Base-by-base conservation (phyloP, 2,113 vertebrate genomes). In the Sclerurus mexicanus region DNA sequence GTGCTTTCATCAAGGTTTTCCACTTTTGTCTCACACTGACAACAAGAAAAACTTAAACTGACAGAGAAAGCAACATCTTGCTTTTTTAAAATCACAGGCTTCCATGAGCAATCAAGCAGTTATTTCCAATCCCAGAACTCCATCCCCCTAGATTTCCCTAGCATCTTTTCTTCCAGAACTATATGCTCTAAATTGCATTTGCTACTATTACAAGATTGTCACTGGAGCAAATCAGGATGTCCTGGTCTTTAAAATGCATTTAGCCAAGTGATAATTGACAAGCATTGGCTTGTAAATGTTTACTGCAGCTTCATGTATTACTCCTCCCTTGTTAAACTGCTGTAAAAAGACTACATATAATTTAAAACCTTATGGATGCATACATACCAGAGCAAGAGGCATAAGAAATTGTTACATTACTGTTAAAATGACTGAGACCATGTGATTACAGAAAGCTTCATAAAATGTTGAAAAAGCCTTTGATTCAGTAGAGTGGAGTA, bases 261-360 rank as follows among this genome's bases (percentile, higher is more conserved):
- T 93, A 92, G 30, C 60, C 60, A 74, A 94, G 90, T 69, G 72
- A 69, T 93, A 92, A 95, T 56, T 92, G 79, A 72, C 4, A 5
- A 90, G 40, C 64, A 84, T 13, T 63, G 79, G 71, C 85, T 84
- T 92, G 79, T 77, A 81, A 92, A 92, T 72, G 68, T 86, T 94
- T 91, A 91, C 75, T 89, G 52, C 71, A 83, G 78, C 30, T 93
- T 58, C 23, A 7, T 31, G 50, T 2, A 1, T 63, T 64, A 79
- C 35, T 91, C 83, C 76, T 84, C 85, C 64, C 64, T 77, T 85
- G 88, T 90, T 96, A 81, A 96, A 86, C 79, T 78, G 64, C 69
- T 87, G 60, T 75, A 84, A 68, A 88, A 91, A 90, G 69, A 90
- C 17, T 60, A 63, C 30, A 35, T 44, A 47, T 67, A 55, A 83